These are phyloP conservation scores for Platycheirus albimanus DNA, from an alignment of 2,888 invertebrate genomes.

Conservation along the genomic window DNA sequence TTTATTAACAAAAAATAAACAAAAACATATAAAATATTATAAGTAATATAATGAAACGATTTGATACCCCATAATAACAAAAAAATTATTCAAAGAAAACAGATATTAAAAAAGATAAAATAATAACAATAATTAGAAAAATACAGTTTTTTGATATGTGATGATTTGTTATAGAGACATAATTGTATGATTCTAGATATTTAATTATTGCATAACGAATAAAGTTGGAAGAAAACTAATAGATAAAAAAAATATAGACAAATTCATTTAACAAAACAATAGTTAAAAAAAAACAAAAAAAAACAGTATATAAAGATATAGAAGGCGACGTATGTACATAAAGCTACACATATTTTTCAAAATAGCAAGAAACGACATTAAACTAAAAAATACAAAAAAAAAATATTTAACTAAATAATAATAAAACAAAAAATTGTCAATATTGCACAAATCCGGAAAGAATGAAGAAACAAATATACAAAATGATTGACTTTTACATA, in stretches of 20 bases:
- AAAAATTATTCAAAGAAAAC: constrained; percentile 20
- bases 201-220: constrained; percentile 62
- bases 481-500: constrained; percentile 62
- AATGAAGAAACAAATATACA: constrained; percentile 68
- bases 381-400: constrained; percentile 70
- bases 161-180: constrained; percentile 78
- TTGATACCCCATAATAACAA: constrained; percentile 62
- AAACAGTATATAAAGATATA: constrained; percentile 68
- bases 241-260: constrained; percentile 70
- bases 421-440: constrained; percentile 75
- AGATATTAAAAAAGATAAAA: constrained; percentile 31
- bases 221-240: constrained; percentile 60
- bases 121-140: constrained; percentile 38
- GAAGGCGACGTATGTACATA: constrained; percentile 71
- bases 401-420: constrained; percentile 68
- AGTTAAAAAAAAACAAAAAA: too few relatives aligned
- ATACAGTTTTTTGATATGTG: constrained; percentile 78
- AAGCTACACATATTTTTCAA: constrained; percentile 69
- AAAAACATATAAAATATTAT: constrained; percentile 49
- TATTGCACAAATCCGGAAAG: constrained; percentile 74
- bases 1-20: constrained; percentile 44
- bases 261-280: constrained; percentile 70
- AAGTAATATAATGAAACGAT: constrained; percentile 51
- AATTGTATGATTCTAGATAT: constrained; percentile 69
- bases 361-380: constrained; percentile 75